Percentiles rank a stretch among this genome's conserved stretches.
phyloP scores from a whole-genome alignment of 2,888 invertebrate species.

The Tubulanus polymorphus region DNA sequence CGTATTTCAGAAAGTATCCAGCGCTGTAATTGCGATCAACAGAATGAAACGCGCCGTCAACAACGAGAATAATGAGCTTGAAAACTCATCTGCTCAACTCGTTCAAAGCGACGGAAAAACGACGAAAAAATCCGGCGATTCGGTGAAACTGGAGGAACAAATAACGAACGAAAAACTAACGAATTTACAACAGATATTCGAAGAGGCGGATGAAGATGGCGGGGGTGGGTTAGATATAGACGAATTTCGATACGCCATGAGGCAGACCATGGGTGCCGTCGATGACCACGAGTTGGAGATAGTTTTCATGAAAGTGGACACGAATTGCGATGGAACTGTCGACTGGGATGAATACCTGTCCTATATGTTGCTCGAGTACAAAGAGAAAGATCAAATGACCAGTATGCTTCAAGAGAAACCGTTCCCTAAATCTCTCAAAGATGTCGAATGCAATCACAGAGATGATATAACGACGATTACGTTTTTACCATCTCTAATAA shows the following conservation, averaged over 20 bases:
- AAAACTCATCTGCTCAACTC: no score
- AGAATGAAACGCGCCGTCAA: no score
- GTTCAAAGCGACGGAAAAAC: background rate
- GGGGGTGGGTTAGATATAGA: slow-evolving; percentile 31
- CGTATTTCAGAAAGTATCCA: no score
- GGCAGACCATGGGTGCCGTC: slow-evolving; percentile 31
- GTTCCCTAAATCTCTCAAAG: slow-evolving; percentile 51
- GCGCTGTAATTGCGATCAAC: no score
- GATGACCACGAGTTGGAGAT: slow-evolving; percentile 36
- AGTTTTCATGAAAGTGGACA: slow-evolving; percentile 52
- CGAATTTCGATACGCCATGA: slow-evolving; percentile 39
- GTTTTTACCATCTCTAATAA: slow-evolving; percentile 29
- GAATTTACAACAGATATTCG: slow-evolving; percentile 28
- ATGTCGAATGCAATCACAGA: slow-evolving; percentile 64
- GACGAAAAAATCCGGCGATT: background rate
- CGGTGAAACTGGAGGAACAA: slow-evolving; percentile 1
- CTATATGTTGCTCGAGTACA: slow-evolving; percentile 69
- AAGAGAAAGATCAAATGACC: slow-evolving; percentile 38
- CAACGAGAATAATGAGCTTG: no score
- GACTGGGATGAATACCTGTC: slow-evolving; percentile 77
- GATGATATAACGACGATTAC: slow-evolving; percentile 60
- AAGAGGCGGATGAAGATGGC: slow-evolving; percentile 30
- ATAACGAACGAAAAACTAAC: slow-evolving; percentile 8
- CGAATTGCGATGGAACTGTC: slow-evolving; percentile 58
- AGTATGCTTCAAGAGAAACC: slow-evolving; percentile 31